phyloP scores from a whole-genome alignment of 2,797 vertebrate genomes.

The Pipistrellus kuhlii region DNA sequence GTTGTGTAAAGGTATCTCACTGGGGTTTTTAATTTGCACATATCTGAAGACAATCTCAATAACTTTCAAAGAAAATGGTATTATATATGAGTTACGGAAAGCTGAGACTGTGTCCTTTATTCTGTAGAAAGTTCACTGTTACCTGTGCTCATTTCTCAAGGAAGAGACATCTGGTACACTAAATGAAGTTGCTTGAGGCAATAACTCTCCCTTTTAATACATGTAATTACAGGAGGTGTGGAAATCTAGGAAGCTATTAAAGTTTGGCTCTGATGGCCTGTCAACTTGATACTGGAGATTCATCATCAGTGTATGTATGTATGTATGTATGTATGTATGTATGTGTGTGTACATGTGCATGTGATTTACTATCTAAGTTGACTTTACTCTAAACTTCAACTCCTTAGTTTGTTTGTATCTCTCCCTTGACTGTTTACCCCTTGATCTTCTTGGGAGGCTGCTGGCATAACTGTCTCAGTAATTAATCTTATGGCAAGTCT shows the following conservation, averaged over 20 bases:
- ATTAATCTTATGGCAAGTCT: constrained; percentile 68
- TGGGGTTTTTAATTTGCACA: not conserved
- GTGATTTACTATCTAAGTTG: not conserved
- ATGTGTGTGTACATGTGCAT: not conserved
- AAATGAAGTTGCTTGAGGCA: constrained; percentile 4
- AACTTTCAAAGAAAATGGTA: not conserved
- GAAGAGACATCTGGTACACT: not conserved
- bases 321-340: not conserved
- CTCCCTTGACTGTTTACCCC: not conserved
- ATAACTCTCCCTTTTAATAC: not conserved
- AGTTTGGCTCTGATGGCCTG: not conserved
- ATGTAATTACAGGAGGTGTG: not conserved
- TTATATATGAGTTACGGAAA: not conserved
- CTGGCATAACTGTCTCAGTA: constrained; percentile 30
- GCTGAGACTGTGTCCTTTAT: not conserved
- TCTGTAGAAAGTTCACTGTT: not conserved
- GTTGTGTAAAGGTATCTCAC: not conserved
- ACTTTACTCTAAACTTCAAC: not conserved
- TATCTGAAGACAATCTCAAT: not conserved
- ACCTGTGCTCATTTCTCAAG: not conserved
- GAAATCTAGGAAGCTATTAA: not conserved
- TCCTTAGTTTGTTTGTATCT: not conserved
- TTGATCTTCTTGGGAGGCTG: not conserved
- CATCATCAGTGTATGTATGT: not conserved
- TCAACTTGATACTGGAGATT: not conserved